A percentile compares a stretch with the other conserved stretches of the same genome.
These are phyloP conservation scores for Hemicentrotus pulcherrimus DNA, from an alignment of 35 echinoderm and acorn worm genomes.

Conservation along the genomic window DNA sequence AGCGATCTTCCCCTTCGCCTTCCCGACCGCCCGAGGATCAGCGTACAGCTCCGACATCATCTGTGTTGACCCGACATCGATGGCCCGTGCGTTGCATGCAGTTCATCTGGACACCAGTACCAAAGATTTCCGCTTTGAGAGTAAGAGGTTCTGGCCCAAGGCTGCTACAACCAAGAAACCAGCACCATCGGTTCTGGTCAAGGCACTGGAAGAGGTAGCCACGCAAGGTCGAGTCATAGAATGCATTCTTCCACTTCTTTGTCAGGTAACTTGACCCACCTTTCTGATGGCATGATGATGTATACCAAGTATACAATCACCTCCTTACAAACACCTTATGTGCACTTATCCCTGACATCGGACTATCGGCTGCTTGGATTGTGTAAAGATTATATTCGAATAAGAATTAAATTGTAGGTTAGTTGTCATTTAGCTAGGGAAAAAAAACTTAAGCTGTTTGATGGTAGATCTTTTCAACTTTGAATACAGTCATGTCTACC, in stretches of 20 bases:
- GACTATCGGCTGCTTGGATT: no score
- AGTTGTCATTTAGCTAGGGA: no score
- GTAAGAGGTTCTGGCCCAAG: slow-evolving; percentile 94
- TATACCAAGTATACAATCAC: no score
- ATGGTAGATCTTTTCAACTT: no score
- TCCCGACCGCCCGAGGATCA: background rate
- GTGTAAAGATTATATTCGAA: no score
- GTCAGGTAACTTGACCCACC: slow-evolving; percentile 60
- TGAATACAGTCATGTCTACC: no score
- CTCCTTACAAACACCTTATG: no score
- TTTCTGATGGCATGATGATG: no score
- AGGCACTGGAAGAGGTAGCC: slow-evolving; percentile 88
- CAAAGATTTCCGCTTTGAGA: slow-evolving; percentile 83
- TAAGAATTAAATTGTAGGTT: no score
- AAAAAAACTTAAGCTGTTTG: no score
- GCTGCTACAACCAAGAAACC: slow-evolving; percentile 59
- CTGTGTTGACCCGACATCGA: slow-evolving; percentile 69
- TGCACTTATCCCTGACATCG: no score
- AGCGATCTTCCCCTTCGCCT: slow-evolving; percentile 43
- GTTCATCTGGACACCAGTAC: slow-evolving; percentile 80
- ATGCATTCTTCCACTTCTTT: slow-evolving; percentile 81
- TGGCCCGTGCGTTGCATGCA: slow-evolving; percentile 56
- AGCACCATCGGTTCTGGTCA: slow-evolving; percentile 75
- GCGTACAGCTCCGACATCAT: slow-evolving; percentile 59
- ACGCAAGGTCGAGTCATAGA: slow-evolving; percentile 76